A percentile compares a stretch with the other conserved stretches of the same genome.
Evolutionary conservation across 1,140 invertebrate genomes (phyloP).

Genomic region (Zaprionus ornatus): DNA sequence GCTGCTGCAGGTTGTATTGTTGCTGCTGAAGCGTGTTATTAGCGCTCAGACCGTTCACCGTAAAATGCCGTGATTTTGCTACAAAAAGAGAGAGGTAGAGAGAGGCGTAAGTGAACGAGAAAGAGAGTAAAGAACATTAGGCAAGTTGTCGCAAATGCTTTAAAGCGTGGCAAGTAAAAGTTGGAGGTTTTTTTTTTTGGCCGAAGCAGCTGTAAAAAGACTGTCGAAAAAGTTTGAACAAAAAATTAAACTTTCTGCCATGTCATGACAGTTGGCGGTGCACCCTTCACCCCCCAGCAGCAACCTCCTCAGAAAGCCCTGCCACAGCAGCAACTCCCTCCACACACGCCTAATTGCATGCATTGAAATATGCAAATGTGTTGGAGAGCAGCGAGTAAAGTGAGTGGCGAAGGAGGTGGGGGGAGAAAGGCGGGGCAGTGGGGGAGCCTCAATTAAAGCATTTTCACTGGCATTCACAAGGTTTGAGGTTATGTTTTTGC

Average conservation of each 20-base stretch:
- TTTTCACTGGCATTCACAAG: slow-evolving; percentile 58
- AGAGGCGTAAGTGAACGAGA: slow-evolving; percentile 16
- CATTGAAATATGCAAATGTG: slow-evolving; percentile 82
- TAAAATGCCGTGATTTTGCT: slow-evolving; percentile 81
- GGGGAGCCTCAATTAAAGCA: slow-evolving; percentile 74
- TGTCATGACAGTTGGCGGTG: slow-evolving; percentile 50
- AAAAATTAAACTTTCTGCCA: slow-evolving; percentile 52
- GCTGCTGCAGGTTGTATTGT: slow-evolving; percentile 68
- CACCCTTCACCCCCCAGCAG: neutral
- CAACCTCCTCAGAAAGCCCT: neutral
- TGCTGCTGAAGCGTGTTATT: slow-evolving; percentile 80
- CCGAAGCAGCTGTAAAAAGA: neutral
- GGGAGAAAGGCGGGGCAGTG: neutral
- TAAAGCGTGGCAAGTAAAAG: neutral
- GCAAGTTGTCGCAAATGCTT: neutral
- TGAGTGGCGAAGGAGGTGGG: neutral
- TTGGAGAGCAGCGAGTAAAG: neutral
- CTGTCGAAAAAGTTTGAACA: slow-evolving; percentile 35
- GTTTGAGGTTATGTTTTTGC: slow-evolving; percentile 71
- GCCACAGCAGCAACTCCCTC: neutral
- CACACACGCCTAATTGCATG: slow-evolving; percentile 71
- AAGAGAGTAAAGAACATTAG: neutral
- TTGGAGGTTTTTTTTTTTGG: slow-evolving; percentile 11
- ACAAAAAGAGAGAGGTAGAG: slow-evolving; percentile 28
- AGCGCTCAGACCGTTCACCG: slow-evolving; percentile 77